Percentiles rank a stretch among this genome's conserved stretches.
These are phyloP conservation scores for Euglossa dilemma DNA, from an alignment of 1,140 invertebrate genomes.

Conservation along the genomic window DNA sequence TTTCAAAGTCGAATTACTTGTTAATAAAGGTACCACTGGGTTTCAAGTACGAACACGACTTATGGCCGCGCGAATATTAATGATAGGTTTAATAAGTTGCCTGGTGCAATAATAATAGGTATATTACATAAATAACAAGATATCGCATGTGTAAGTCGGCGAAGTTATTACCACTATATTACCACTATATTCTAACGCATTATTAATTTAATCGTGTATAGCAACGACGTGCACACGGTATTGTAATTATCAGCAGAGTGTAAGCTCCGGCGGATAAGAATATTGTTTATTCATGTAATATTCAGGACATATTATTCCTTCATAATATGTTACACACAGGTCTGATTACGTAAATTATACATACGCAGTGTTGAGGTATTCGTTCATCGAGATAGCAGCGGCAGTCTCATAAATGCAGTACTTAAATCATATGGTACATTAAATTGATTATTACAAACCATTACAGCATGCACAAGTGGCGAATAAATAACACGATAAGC, in stretches of 20 bases:
- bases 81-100: background rate
- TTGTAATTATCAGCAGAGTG: background rate
- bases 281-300: background rate
- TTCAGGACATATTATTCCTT: background rate
- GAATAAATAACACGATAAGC: conserved; percentile 9
- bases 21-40: no score
- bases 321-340: no score
- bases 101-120: background rate
- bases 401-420: background rate
- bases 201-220: background rate
- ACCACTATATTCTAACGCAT: background rate
- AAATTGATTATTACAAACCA: conserved; percentile 1
- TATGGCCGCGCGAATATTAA: background rate
- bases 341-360: no score
- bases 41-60: no score
- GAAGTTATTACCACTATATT: background rate
- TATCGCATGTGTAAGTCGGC: no score
- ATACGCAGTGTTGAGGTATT: background rate
- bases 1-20: no score
- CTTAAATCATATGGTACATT: conserved; percentile 7
- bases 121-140: background rate
- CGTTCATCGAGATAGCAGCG: background rate
- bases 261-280: background rate
- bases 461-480: background rate
- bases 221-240: background rate